phyloP scores from a whole-genome alignment of 2,113 vertebrate species.

The Sporophila hypoxantha region DNA sequence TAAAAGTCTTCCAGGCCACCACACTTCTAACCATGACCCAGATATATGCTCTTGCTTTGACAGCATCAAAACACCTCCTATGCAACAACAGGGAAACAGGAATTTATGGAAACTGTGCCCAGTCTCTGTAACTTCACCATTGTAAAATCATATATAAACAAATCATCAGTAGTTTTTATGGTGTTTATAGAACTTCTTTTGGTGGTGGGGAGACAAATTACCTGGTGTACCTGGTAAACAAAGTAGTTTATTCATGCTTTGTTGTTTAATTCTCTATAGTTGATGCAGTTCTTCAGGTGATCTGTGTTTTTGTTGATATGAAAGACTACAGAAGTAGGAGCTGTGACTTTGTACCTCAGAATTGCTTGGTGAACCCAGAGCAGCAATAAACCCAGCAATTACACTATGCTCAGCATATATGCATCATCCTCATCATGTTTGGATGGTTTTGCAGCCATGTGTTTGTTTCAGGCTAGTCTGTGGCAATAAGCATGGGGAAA shows the following conservation, averaged over 20 bases:
- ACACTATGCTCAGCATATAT: fast-evolving
- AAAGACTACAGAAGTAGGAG: not conserved
- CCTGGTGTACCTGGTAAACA: not conserved
- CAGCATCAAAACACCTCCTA: not conserved
- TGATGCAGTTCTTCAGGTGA: not conserved
- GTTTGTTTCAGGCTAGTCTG: not conserved
- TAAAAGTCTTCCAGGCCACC: not conserved
- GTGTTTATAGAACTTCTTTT: not conserved
- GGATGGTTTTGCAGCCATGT: not conserved
- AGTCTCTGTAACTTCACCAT: not conserved
- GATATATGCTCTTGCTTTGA: not conserved
- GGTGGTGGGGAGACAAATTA: not conserved
- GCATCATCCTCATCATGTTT: fast-evolving
- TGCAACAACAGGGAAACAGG: not conserved
- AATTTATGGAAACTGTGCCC: not conserved
- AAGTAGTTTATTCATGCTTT: not conserved
- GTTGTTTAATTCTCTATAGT: not conserved
- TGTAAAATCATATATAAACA: not conserved
- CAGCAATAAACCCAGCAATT: not conserved
- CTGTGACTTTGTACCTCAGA: not conserved
- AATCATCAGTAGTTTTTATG: not conserved
- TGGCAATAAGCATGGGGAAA: not conserved
- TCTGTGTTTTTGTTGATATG: not conserved
- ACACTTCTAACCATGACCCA: not conserved
- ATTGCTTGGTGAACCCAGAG: not conserved